Evolutionary conservation across 2,797 vertebrate genomes (phyloP).

Genomic region (Sebastiscus tertius): DNA sequence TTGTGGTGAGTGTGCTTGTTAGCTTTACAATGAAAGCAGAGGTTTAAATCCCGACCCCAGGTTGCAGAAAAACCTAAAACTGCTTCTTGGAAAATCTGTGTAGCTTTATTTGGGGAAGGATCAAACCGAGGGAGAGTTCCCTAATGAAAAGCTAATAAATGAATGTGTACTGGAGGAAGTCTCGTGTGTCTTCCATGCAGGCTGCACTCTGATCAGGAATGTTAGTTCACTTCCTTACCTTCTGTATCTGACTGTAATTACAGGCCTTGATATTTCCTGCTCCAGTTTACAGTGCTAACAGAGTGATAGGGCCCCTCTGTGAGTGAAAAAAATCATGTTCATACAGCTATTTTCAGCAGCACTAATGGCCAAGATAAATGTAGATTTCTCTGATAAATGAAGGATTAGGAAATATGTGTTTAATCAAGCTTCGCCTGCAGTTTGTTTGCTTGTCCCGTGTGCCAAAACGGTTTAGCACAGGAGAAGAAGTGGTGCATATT

Average conservation of each 20-base stretch:
- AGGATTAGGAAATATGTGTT: slow-evolving; percentile 46
- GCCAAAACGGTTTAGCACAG: slow-evolving; percentile 34
- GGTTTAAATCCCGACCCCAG: slow-evolving; percentile 1
- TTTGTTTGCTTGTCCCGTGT: slow-evolving; percentile 43
- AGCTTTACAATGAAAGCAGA: not conserved
- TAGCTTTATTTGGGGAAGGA: slow-evolving; percentile 43
- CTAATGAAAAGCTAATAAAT: slow-evolving; percentile 74
- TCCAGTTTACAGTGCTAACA: slow-evolving; percentile 56
- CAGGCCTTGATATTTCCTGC: slow-evolving; percentile 73
- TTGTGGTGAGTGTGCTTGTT: slow-evolving; percentile 12
- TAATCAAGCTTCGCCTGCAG: slow-evolving; percentile 44
- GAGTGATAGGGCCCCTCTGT: slow-evolving; percentile 44
- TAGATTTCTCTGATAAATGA: slow-evolving; percentile 55
- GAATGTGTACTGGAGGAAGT: slow-evolving; percentile 55
- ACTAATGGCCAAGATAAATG: slow-evolving; percentile 57
- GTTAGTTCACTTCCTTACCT: slow-evolving; percentile 66
- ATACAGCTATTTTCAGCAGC: slow-evolving; percentile 44
- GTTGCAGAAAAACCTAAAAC: slow-evolving; percentile 6
- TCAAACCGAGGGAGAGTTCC: slow-evolving; percentile 40
- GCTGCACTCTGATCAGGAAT: slow-evolving; percentile 69
- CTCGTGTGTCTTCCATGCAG: slow-evolving; percentile 45
- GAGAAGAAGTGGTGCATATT: slow-evolving; percentile 34
- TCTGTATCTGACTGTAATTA: slow-evolving; percentile 77
- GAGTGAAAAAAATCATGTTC: slow-evolving; percentile 15
- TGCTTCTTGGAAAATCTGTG: slow-evolving; percentile 23